Conservation (phyloP, 2,888 invertebrate genomes). For the Drosophila parthenogenetica region DNA sequence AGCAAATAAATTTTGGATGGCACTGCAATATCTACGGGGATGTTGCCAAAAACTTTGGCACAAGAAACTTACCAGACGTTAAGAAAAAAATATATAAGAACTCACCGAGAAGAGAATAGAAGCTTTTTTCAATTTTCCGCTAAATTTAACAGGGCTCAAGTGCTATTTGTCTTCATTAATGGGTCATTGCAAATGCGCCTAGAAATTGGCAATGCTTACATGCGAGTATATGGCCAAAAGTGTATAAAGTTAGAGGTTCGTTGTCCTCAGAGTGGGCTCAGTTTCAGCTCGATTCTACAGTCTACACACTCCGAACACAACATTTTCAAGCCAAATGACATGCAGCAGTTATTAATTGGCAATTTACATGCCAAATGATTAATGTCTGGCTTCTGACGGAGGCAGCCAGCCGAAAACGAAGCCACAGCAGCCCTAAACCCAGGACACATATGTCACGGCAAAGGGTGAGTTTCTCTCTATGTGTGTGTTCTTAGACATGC, state of each 20-base stretch:
- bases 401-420: constrained; percentile 68
- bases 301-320: constrained; percentile 50
- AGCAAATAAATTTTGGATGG: constrained; percentile 68
- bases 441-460: constrained; percentile 67
- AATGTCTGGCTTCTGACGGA: constrained; percentile 69
- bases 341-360: constrained; percentile 82
- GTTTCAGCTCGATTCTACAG: background rate
- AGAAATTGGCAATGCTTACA: constrained; percentile 63
- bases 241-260: constrained; percentile 46
- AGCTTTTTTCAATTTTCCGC: constrained; percentile 84
- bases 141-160: constrained; percentile 82
- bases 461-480: constrained; percentile 3
- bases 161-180: constrained; percentile 83
- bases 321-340: constrained; percentile 78
- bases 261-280: constrained; percentile 35
- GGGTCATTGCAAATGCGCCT: constrained; percentile 66
- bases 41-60: constrained; percentile 64
- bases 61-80: constrained; percentile 47
- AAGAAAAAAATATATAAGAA: constrained; percentile 8
- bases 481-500: constrained; percentile 11
- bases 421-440: constrained; percentile 65
- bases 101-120: constrained; percentile 37
- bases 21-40: constrained; percentile 64
- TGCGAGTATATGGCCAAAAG: background rate
- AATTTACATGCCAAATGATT: constrained; percentile 81